phyloP scores from a whole-genome alignment of 2,113 vertebrate species.

The Mastomys coucha region DNA sequence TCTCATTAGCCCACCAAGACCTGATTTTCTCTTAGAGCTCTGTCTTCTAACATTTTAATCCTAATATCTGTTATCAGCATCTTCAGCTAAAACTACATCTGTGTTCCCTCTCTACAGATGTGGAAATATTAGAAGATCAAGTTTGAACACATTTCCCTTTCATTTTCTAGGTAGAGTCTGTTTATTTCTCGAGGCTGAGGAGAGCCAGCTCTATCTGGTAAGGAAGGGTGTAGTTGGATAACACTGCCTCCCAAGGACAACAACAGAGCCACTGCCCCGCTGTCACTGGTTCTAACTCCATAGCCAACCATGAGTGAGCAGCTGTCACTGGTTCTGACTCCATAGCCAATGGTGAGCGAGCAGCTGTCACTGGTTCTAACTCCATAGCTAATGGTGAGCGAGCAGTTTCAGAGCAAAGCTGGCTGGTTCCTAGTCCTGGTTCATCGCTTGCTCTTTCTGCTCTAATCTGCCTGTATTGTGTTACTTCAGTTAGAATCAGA shows the following conservation, averaged over 20 bases:
- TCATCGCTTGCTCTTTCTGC: background rate
- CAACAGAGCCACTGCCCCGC: too few species aligned
- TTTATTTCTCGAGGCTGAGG: constrained; percentile 21
- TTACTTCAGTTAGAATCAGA: background rate
- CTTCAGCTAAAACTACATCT: background rate
- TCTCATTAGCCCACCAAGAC: too few species aligned
- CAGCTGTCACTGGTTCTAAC: background rate
- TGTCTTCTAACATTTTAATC: background rate
- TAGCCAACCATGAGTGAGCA: too few species aligned
- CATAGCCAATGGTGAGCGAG: too few species aligned
- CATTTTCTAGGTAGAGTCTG: background rate
- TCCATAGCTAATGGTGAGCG: fast-evolving
- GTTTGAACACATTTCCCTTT: background rate
- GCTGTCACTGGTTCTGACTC: background rate
- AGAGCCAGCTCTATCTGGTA: background rate
- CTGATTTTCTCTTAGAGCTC: too few species aligned
- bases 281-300: background rate
- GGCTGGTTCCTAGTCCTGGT: background rate
- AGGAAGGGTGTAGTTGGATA: background rate
- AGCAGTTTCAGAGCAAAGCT: background rate
- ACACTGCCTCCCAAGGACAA: background rate
- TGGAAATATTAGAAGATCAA: background rate
- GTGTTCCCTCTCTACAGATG: background rate
- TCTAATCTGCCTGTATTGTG: background rate
- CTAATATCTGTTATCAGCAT: too few species aligned